Evolutionary conservation across 2,113 vertebrate species (phyloP).

Genomic region (Neolamprologus tretocephalus): DNA sequence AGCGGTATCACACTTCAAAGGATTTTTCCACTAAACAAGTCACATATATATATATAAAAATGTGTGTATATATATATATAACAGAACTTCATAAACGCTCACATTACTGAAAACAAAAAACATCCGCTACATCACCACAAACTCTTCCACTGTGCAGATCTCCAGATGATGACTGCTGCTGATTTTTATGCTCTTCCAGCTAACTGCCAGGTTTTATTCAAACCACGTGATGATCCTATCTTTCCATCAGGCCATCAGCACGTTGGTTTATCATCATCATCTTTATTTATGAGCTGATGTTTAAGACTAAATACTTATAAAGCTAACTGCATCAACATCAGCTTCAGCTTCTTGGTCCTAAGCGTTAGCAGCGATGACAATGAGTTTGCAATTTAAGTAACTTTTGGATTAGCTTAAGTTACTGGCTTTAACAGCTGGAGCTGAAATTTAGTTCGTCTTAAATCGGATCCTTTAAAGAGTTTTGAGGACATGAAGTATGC

Average conservation of each 20-base stretch:
- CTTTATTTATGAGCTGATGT: neutral
- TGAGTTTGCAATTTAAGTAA: neutral
- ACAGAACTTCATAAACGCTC: neutral
- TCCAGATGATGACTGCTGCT: neutral
- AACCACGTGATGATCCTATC: neutral
- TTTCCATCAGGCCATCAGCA: neutral
- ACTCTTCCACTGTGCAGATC: neutral
- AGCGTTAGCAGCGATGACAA: accelerated
- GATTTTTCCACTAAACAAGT: neutral
- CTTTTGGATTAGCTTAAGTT: neutral
- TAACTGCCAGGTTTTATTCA: neutral
- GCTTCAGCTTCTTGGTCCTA: neutral
- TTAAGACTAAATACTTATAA: neutral
- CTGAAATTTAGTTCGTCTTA: accelerated
- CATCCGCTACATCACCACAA: neutral
- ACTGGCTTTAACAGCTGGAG: neutral
- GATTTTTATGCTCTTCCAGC: neutral
- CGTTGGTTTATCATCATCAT: accelerated
- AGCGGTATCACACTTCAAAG: neutral
- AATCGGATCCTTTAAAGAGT: neutral
- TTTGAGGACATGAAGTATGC: neutral
- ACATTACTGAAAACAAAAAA: neutral
- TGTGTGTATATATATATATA: neutral
- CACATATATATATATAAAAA: neutral
- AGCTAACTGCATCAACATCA: neutral